Evolutionary conservation across 2,113 vertebrate genomes (phyloP).

Genomic region (Hirundichthys speculiger): DNA sequence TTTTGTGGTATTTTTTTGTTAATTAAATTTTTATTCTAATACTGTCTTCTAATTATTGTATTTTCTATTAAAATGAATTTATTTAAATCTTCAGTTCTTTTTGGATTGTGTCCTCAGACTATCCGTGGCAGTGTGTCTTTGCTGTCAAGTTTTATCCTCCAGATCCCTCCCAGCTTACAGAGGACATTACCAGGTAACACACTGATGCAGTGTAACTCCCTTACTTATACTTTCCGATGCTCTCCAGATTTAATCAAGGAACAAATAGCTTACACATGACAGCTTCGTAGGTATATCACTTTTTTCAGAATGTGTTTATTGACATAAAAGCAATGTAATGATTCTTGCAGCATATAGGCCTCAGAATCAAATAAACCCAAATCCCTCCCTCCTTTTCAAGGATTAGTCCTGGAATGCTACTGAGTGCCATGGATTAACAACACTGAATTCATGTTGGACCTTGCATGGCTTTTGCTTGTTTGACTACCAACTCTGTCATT

Average conservation of each 20-base stretch:
- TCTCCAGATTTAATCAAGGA: slow-evolving; percentile 25
- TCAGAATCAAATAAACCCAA: slow-evolving; percentile 48
- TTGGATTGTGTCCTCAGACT: slow-evolving; percentile 79
- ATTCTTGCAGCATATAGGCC: slow-evolving; percentile 39
- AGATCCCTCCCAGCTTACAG: slow-evolving; percentile 95
- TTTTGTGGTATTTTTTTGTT: slow-evolving; percentile 4
- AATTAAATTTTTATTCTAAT: neutral
- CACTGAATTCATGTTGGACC: slow-evolving; percentile 52
- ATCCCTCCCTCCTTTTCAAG: slow-evolving; percentile 39
- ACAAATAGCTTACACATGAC: slow-evolving; percentile 21
- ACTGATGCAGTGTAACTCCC: slow-evolving; percentile 5
- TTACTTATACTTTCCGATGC: slow-evolving; percentile 21
- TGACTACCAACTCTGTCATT: slow-evolving; percentile 48
- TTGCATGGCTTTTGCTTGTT: slow-evolving; percentile 45
- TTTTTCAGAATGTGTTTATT: slow-evolving; percentile 30
- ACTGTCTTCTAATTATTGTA: neutral
- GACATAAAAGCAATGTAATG: slow-evolving; percentile 37
- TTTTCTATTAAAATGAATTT: neutral
- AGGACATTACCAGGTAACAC: slow-evolving; percentile 95
- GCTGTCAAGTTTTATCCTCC: slow-evolving; percentile 98
- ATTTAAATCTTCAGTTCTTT: too few species aligned
- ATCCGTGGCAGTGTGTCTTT: slow-evolving; percentile 92
- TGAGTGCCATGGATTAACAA: slow-evolving; percentile 60
- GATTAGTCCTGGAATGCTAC: slow-evolving; percentile 62
- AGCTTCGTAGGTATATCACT: neutral